Conservation (phyloP, 2,113 vertebrate species). For the Tauraco erythrolophus region DNA sequence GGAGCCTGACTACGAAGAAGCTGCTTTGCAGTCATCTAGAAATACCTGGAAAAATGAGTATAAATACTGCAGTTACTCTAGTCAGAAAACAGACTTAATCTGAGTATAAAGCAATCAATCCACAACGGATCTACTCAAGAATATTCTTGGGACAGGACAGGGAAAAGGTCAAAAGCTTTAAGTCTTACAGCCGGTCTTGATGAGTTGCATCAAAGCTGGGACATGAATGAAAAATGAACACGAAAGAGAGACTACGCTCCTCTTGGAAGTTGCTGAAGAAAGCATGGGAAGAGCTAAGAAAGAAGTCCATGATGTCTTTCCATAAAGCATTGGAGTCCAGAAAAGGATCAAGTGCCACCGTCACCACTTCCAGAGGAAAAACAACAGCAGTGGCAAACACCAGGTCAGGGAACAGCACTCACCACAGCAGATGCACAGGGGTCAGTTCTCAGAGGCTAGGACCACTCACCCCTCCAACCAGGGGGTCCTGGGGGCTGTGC, state of each 20-base stretch:
- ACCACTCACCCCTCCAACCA: background rate
- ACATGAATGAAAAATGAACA: background rate
- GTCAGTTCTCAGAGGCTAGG: accelerated
- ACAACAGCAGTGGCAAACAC: accelerated
- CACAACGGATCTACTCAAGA: background rate
- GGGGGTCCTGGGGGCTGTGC: background rate
- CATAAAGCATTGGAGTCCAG: too few species aligned
- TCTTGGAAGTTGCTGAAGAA: background rate
- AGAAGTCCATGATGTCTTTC: background rate
- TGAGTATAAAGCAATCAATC: background rate
- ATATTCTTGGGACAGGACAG: background rate
- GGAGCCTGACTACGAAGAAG: background rate
- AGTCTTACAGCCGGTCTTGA: background rate
- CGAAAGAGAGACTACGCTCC: background rate
- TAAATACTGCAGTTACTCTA: background rate
- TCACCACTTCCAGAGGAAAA: background rate
- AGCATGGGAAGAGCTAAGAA: accelerated
- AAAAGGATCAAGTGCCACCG: background rate
- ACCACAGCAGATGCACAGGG: accelerated
- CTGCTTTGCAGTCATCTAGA: background rate
- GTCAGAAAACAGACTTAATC: background rate
- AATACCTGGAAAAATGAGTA: background rate
- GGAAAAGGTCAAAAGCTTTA: background rate
- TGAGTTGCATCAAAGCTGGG: background rate
- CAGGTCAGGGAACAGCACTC: background rate